Evolutionary conservation across 2,888 invertebrate species (phyloP).

Genomic region (Himalopsyche anomala): DNA sequence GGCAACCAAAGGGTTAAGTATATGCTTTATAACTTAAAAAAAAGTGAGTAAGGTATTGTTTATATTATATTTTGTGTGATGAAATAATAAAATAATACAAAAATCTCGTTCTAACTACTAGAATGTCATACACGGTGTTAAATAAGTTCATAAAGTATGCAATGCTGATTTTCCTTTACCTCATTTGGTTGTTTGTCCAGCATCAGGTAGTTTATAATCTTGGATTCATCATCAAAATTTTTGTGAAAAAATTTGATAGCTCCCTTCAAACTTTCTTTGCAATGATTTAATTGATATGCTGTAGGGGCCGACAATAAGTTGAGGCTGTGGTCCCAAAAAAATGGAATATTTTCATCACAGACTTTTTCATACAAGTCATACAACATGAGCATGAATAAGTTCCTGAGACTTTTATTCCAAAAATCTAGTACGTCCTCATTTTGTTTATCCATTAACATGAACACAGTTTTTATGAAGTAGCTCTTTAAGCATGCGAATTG

Average conservation of each 20-base stretch:
- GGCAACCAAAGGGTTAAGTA: too few species aligned
- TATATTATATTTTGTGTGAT: too few species aligned
- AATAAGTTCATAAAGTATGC: too few species aligned
- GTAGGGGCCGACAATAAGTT: neutral
- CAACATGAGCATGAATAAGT: neutral
- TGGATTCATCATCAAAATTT: neutral
- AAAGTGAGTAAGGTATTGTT: too few species aligned
- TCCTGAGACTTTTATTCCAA: neutral
- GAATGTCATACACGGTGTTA: too few species aligned
- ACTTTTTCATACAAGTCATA: neutral
- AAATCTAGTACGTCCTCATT: neutral
- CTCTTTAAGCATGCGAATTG: neutral
- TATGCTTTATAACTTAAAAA: too few species aligned
- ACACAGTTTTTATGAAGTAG: constrained; percentile 15
- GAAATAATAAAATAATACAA: too few species aligned
- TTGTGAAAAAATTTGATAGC: neutral
- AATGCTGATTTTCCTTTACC: too few species aligned
- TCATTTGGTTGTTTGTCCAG: neutral
- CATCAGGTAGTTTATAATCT: neutral
- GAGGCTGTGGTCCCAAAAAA: neutral
- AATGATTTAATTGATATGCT: neutral
- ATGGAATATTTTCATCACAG: neutral
- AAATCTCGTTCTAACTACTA: too few species aligned
- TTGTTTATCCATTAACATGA: neutral
- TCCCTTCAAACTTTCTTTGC: neutral